Percentiles rank a stretch among this genome's conserved stretches.
phyloP scores from a whole-genome alignment of 2,888 invertebrate genomes.

The Schizotus pectinicornis region DNA sequence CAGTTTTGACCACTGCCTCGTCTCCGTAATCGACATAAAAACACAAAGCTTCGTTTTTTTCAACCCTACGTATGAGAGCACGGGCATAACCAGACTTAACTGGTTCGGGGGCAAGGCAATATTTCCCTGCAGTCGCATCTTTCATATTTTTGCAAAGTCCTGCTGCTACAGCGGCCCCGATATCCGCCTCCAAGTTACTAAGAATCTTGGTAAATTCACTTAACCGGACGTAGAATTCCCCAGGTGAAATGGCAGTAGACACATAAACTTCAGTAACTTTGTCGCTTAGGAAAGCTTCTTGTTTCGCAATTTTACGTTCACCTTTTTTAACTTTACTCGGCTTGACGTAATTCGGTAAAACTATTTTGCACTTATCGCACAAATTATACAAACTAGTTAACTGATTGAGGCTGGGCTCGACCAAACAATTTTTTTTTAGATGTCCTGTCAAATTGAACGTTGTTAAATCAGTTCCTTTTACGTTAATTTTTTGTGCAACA shows the following conservation, averaged over 20 bases:
- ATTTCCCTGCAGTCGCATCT: constrained; percentile 54
- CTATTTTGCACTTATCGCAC: constrained; percentile 54
- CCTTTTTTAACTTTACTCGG: constrained; percentile 63
- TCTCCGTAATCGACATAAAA: constrained; percentile 72
- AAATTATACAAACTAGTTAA: constrained; percentile 60
- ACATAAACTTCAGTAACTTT: too few relatives aligned
- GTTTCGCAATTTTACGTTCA: constrained; percentile 42
- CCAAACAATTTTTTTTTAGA: constrained; percentile 58
- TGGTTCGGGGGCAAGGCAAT: constrained; percentile 62
- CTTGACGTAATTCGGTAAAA: constrained; percentile 44
- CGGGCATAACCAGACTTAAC: constrained; percentile 59
- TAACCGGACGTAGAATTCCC: constrained; percentile 61
- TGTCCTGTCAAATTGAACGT: constrained; percentile 62
- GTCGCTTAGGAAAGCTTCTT: constrained; percentile 58
- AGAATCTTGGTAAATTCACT: constrained; percentile 56
- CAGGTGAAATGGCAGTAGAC: constrained; percentile 56
- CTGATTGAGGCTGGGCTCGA: constrained; percentile 60
- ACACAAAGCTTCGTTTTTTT: constrained; percentile 59
- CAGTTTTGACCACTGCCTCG: constrained; percentile 55
- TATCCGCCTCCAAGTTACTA: constrained; percentile 55
- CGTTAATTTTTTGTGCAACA: constrained; percentile 63
- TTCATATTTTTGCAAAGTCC: neutral
- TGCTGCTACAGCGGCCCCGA: constrained; percentile 41
- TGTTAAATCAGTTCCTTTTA: constrained; percentile 61
- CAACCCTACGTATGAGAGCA: constrained; percentile 57